Base-by-base conservation (phyloP, 2,888 invertebrate genomes). In the Cartodere bifasciata region DNA sequence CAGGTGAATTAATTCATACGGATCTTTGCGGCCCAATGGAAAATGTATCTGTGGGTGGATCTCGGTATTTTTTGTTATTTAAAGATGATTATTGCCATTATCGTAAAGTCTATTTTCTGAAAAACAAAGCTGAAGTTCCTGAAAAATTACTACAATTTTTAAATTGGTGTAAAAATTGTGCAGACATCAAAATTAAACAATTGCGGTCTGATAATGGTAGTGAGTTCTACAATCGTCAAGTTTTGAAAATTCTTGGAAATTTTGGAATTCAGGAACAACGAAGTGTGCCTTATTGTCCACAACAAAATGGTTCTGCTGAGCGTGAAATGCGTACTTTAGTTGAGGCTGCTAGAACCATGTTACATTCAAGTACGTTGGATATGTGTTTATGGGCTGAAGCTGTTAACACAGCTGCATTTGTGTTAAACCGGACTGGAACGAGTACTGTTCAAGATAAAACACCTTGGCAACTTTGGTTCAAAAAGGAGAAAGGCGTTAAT, bases 301-400 rank as follows among this genome's bases (percentile, higher is more conserved):
- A 55, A 38, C 53, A 57, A 39, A 60, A 59, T 39, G 53, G 54
- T 3, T 36, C 41, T 29, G 48, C 50, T 0, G 53, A 56, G 31
- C 38, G 52, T 6, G 49, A 55, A 34, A 58, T 47, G 36, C 39
- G 50, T 29, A 55, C 48, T 23, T 38, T 54, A 10, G 42, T 54
- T 4, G 53, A 55, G 38, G 43, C 49, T 13, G 50, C 48, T 12
- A 37, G 53, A 30, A 34, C 39, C 9, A 39, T 51, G 40, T 6
- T 49, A 5, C 38, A 43, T 21, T 45, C 40, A 17, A 44, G 41
- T 4, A 36, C 43, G 12, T 29, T 51, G 5, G 32, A 29, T 12
- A 37, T 41, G n/a, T 37, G 31, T 11, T 41, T 44, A 27, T 52
- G 53, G 54, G 53, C 52, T 12, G 53, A 58, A 37, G 55, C 52